phyloP scores from a whole-genome alignment of 2,113 vertebrate genomes.

The Eupsittula cactorum region DNA sequence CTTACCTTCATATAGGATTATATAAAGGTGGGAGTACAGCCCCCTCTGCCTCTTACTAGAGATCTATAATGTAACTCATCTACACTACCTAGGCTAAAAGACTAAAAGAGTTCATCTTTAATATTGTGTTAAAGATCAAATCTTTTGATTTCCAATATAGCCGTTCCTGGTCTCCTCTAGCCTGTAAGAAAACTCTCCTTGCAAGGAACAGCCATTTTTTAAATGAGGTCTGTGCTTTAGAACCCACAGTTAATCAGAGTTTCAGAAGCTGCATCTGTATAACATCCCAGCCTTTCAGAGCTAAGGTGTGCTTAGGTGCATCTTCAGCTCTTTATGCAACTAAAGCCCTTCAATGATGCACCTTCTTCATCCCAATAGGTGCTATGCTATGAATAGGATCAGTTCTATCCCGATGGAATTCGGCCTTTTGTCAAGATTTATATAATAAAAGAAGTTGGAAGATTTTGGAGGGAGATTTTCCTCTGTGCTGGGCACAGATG shows the following conservation, averaged over 20 bases:
- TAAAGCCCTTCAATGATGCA: neutral
- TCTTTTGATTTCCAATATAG: neutral
- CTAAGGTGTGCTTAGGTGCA: neutral
- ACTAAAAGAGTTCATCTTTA: neutral
- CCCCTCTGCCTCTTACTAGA: neutral
- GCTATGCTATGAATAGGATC: neutral
- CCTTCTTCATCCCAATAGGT: neutral
- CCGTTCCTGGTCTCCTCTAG: neutral
- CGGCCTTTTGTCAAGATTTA: neutral
- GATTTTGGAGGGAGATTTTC: conserved; percentile 21
- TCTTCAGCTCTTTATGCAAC: neutral
- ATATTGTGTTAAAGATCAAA: neutral
- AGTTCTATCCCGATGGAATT: neutral
- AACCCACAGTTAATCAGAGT: neutral
- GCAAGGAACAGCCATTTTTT: neutral
- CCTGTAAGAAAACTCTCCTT: neutral
- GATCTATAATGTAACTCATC: neutral
- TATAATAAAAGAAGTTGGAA: neutral
- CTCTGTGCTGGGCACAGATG: neutral
- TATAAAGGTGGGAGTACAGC: neutral
- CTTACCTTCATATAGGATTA: neutral
- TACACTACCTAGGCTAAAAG: neutral
- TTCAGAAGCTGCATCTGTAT: neutral
- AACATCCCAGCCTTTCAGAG: neutral
- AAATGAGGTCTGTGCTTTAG: neutral